Evolutionary conservation across 1,140 invertebrate genomes (phyloP), one percentile per base, ranked within the genome.

Genomic region (Eufriesea mexicana): DNA sequence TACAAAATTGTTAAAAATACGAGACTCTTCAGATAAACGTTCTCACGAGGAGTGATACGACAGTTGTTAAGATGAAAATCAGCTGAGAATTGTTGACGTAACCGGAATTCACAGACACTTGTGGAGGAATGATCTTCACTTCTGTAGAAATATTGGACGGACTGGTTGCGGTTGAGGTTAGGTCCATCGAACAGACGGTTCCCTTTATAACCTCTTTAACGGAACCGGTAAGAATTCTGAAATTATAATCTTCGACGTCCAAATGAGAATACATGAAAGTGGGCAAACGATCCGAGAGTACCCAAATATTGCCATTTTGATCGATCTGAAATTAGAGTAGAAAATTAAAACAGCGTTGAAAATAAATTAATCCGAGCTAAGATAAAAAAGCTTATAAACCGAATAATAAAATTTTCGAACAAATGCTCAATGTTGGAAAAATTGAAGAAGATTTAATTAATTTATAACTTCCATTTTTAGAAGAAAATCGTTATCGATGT

Each of bases 281-380:
- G 2, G 96, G 96, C 71, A 97, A 91, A 83, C 95, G 95, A 91
- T 97, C 96, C 0, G 96, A 97, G 0, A 97, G 89, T 2, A 97
- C 95, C 97, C 97, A 97, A 1, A 97, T 88, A 64, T 96, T 96
- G 10, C 96, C 95, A 12, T 96, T 95, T 7, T 95, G 94, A 79
- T 97, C 97, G 0, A 93, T 86, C 93, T 93, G 47, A 49, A 88
- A 83, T 61, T 14, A 79, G 0, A 9, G 18, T 8, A 35, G 35
- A 35, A 35, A 35, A 35, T 35, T 35, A 35, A 35, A 35, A 35
- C 35, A 18, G 2, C 16, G 2, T 12, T 59, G 9, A 0, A n/a
- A 42, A 10, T 18, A 20, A 54, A 57, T 74, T 67, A 45, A 59
- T 4, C 4, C 35, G 35, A 35, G 35, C 35, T 35, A 35, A 35